Conservation (phyloP, 2,797 vertebrate species). For the Parambassis ranga region DNA sequence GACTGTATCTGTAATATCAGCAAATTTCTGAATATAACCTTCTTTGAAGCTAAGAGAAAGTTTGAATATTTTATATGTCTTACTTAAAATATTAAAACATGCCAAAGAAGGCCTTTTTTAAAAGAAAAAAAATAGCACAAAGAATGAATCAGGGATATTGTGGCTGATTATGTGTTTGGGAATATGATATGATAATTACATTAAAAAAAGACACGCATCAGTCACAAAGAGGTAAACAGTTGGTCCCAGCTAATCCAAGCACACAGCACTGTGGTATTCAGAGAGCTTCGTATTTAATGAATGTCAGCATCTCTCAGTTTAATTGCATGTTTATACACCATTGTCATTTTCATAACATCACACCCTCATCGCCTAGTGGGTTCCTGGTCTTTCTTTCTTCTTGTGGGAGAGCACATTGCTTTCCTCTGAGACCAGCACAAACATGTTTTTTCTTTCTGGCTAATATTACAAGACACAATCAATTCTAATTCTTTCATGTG, state of each 20-base stretch:
- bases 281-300: constrained; percentile 59
- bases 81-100: constrained; percentile 44
- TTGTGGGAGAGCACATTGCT: not conserved
- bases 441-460: not conserved
- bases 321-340: constrained; percentile 54
- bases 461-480: too few relatives aligned
- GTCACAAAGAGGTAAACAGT: constrained; percentile 32
- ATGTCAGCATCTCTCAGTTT: constrained; percentile 45
- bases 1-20: constrained; percentile 22
- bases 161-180: not conserved
- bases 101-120: constrained; percentile 4
- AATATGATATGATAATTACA: too few relatives aligned
- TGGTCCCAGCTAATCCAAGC: constrained; percentile 18
- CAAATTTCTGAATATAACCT: constrained; percentile 25
- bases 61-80: constrained; percentile 35
- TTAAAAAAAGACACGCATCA: constrained; percentile 40
- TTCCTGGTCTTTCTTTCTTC: not conserved
- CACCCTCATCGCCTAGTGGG: not conserved
- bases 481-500: too few relatives aligned
- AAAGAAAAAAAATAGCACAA: not conserved
- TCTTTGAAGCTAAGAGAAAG: constrained; percentile 10
- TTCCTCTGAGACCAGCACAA: not conserved
- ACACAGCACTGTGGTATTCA: constrained; percentile 38
- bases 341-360: constrained; percentile 39
- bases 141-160: not conserved